Evolutionary conservation across 64 coral and sea anemone genomes (phyloP).

Genomic region (Stichodactyla helianthus): DNA sequence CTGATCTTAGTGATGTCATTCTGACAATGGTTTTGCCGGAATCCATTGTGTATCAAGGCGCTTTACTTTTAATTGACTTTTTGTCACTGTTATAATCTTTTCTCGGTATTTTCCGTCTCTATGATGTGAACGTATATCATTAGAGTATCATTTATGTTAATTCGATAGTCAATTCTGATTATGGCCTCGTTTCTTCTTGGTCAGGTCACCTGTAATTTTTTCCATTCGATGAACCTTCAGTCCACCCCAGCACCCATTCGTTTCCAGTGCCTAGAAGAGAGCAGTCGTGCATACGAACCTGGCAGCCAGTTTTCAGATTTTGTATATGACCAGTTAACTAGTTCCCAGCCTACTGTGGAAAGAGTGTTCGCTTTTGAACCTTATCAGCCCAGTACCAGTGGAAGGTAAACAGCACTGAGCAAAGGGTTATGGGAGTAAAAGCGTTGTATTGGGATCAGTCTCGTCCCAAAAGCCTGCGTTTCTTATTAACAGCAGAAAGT

Average conservation of each 20-base stretch:
- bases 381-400: not conserved
- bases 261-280: constrained; percentile 82
- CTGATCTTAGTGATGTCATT: no score
- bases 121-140: no score
- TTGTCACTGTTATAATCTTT: no score
- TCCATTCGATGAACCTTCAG: constrained; percentile 83
- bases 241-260: constrained; percentile 64
- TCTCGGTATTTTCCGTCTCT: no score
- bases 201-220: constrained; percentile 91
- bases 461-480: no score
- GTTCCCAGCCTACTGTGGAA: constrained; percentile 37
- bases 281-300: constrained; percentile 89
- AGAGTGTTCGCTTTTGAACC: constrained; percentile 57
- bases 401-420: not conserved
- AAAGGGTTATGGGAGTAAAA: not conserved
- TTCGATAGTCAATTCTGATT: not conserved
- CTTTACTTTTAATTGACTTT: no score
- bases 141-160: no score
- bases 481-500: no score
- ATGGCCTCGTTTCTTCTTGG: not conserved
- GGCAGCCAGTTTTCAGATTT: constrained; percentile 91
- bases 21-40: no score
- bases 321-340: constrained; percentile 41
- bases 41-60: no score
- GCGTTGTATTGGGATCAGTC: no score